A percentile compares a stretch with the other conserved stretches of the same genome.
Conservation (phyloP, 1,140 invertebrate species). For the Apis mellifera region DNA sequence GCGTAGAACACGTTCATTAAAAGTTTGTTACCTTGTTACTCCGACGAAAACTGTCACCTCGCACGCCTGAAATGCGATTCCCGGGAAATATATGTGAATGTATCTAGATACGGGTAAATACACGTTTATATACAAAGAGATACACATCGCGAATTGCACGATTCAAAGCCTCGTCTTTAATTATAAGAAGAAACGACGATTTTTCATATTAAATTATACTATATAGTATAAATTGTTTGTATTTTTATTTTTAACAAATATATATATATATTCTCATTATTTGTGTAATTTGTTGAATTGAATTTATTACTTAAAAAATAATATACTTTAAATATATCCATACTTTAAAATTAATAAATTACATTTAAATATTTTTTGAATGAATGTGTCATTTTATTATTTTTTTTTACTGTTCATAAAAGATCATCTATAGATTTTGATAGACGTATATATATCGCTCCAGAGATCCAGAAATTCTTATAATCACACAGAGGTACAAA, state of each 20-base stretch:
- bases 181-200: no score
- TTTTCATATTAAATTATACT: no score
- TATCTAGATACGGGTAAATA: conserved; percentile 17
- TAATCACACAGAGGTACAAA: background rate
- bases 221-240: no score
- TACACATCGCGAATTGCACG: background rate
- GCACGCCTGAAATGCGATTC: conserved; percentile 2
- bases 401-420: background rate
- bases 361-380: no score
- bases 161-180: background rate
- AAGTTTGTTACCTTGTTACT: conserved; percentile 38
- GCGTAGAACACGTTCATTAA: conserved; percentile 38
- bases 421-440: background rate
- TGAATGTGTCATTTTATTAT: no score
- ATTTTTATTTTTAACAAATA: no score
- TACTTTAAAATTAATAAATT: no score
- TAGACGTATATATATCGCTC: background rate
- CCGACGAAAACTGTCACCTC: background rate
- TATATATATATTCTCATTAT: no score
- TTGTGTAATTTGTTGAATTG: no score
- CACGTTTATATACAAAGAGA: background rate
- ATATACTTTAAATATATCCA: no score
- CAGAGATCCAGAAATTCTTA: background rate
- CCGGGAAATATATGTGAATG: conserved; percentile 13
- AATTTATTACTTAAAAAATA: no score